Evolutionary conservation across 2,113 vertebrate genomes (phyloP), one percentile per base, ranked within the genome.

Genomic region (Petrocephalus zakoni): DNA sequence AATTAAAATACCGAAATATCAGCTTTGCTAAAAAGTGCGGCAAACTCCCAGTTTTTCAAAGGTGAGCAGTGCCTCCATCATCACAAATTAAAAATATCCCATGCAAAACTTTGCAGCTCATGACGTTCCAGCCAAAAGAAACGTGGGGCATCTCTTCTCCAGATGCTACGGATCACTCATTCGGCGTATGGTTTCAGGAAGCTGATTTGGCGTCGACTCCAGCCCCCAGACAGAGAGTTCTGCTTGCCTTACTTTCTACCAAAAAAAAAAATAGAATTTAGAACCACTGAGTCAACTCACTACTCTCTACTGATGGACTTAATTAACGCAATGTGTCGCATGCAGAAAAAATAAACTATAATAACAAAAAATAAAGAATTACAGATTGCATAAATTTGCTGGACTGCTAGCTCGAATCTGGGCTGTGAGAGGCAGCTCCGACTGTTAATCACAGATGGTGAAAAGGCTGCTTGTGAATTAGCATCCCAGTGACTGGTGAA

Each of bases 111-210:
- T 82, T 53, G 17, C 51, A 37, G 84, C 6, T 6, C n/a, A 17
- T 29, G 49, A n/a, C 21, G 15, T 49, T n/a, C 22, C 37, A 37
- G 75, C 86, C 86, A 75, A 56, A 19, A 56, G 42, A 88, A 49
- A 86, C 61, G 29, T 68, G 25, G 46, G 49, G 42, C 34, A 52
- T 89, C 82, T 68, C 37, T 68, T 82, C 51, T 85, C 82, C 88
- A 89, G 88, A 72, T 89, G 88, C 82, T 49, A 11, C n/a, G 83
- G 46, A 85, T 85, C 75, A 58, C 53, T 58, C 34, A 58, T 29
- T 55, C 21, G 11, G 51, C 15, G 58, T 25, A 85, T 72, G n/a
- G 5, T 61, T 89, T 85, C 29, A 68, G 83, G 55, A 89, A 53
- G 56, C 46, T 15, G 55, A 55, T 58, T 83, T 72, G 83, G 46